Conservation (phyloP, 2,113 vertebrate species). For the Brachypteracias leptosomus region DNA sequence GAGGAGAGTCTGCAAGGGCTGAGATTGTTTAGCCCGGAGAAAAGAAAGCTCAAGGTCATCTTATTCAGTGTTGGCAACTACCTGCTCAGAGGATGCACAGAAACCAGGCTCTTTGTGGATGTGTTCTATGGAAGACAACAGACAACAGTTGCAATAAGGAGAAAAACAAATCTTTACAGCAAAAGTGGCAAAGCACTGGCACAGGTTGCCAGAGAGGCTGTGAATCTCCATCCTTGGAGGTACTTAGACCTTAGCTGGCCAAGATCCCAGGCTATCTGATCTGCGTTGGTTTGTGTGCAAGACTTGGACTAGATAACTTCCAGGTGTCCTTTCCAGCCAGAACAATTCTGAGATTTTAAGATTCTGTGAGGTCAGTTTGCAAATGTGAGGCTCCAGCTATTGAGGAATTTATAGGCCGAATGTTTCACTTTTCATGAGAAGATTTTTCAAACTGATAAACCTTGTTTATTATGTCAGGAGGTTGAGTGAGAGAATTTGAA, state of each 20-base stretch:
- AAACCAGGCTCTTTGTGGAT: background rate
- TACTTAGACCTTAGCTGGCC: background rate
- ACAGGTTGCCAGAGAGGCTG: background rate
- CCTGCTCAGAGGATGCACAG: background rate
- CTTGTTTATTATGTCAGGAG: background rate
- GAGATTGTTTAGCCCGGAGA: background rate
- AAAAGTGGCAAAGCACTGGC: background rate
- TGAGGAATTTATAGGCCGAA: background rate
- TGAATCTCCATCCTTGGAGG: background rate
- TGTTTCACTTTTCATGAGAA: background rate
- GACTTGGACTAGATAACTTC: background rate
- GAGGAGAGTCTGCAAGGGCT: background rate
- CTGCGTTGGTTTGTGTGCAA: background rate
- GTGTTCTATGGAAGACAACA: background rate
- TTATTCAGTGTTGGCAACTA: background rate
- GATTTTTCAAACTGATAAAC: background rate
- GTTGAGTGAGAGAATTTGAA: background rate
- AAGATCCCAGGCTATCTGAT: background rate
- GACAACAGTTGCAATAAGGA: background rate
- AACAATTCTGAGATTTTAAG: background rate
- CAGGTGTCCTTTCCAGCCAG: background rate
- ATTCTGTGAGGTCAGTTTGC: background rate
- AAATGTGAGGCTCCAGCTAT: background rate
- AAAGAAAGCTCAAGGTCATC: background rate
- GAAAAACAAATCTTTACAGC: background rate